Evolutionary conservation across 1,140 invertebrate genomes (phyloP).

Genomic region (Whitmania pigra): DNA sequence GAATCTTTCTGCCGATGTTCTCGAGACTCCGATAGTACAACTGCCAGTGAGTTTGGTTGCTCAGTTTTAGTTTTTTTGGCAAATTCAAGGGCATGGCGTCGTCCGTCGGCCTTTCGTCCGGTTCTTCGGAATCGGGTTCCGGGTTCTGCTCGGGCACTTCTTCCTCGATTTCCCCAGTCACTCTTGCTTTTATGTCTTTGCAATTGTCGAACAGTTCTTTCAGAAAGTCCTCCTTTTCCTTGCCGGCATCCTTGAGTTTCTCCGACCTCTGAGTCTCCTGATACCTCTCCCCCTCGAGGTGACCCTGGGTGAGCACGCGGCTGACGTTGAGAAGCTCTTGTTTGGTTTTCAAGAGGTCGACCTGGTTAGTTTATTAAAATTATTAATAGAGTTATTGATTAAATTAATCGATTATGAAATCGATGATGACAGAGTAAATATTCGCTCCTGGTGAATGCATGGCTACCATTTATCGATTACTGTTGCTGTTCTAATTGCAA

Average conservation of each 20-base stretch:
- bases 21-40: slow-evolving; percentile 19
- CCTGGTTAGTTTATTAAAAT: slow-evolving; percentile 42
- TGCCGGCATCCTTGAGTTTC: background rate
- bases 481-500: too few relatives aligned
- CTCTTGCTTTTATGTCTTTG: background rate
- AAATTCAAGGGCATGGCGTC: too few relatives aligned
- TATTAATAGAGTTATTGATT: background rate
- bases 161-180: background rate
- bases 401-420: too few relatives aligned
- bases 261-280: slow-evolving; percentile 15
- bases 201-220: background rate
- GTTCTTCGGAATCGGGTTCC: background rate
- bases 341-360: slow-evolving; percentile 67
- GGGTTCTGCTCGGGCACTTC: background rate
- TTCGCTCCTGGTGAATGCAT: too few relatives aligned
- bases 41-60: background rate
- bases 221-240: background rate
- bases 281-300: slow-evolving; percentile 32
- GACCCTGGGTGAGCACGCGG: slow-evolving; percentile 53
- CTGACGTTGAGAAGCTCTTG: slow-evolving; percentile 57
- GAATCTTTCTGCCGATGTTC: slow-evolving; percentile 19
- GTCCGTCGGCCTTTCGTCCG: too few relatives aligned
- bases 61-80: background rate
- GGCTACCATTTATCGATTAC: too few relatives aligned
- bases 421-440: too few relatives aligned